Conservation (phyloP, 2,888 invertebrate genomes). For the Griposia aprilina region DNA sequence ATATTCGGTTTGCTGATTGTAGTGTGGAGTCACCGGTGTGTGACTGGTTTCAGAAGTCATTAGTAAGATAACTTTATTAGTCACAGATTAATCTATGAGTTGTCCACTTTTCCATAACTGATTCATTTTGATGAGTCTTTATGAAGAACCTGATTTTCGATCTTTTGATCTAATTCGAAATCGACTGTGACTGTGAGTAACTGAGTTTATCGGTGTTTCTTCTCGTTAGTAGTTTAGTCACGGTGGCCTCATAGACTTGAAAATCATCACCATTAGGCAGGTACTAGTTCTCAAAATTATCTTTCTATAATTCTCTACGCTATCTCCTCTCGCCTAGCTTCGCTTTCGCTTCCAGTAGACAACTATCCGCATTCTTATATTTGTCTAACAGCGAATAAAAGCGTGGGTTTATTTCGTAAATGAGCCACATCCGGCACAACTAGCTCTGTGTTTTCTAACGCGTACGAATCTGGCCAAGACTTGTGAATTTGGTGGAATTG, state of each 20-base stretch:
- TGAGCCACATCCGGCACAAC: constrained; percentile 72
- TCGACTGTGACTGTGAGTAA: too few species aligned
- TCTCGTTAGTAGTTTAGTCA: too few species aligned
- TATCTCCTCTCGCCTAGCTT: neutral
- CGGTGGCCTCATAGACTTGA: too few species aligned
- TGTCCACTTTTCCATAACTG: neutral
- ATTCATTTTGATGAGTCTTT: neutral
- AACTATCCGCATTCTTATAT: constrained; percentile 54
- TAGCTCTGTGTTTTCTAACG: constrained; percentile 55
- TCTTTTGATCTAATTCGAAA: neutral
- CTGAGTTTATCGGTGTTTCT: neutral
- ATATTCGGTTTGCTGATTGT: neutral
- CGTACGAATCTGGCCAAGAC: constrained; percentile 55
- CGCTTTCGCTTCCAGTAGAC: constrained; percentile 15
- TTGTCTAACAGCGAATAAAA: constrained; percentile 73
- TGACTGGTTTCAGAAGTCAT: neutral
- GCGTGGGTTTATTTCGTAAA: constrained; percentile 75
- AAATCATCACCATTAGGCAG: too few species aligned
- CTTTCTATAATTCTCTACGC: too few species aligned
- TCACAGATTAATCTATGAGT: neutral
- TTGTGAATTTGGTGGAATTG: constrained; percentile 59
- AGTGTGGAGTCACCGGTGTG: neutral
- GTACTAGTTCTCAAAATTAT: too few species aligned
- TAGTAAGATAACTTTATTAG: neutral
- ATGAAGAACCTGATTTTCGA: too few species aligned